Evolutionary conservation across 2,888 invertebrate genomes (phyloP), one percentile per base, ranked within the genome.

Genomic region (Drosophila buzzatii): DNA sequence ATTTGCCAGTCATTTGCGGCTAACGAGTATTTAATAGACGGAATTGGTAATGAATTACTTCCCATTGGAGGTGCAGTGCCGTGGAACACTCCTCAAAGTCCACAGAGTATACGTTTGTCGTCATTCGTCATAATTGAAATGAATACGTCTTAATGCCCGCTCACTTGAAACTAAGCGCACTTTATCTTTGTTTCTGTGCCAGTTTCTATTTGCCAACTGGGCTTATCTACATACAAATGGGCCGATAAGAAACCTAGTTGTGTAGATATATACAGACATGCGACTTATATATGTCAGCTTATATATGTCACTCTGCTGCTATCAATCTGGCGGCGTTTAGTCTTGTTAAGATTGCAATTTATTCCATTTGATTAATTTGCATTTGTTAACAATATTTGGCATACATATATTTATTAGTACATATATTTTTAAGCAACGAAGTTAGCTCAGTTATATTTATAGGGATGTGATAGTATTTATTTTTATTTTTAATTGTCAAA

Each of bases 81-180:
- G 10, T 41, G 56, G 44, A 49, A 41, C 49, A 55, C 45, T 57
- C 39, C 59, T n/a, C 27, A 61, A 57, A 51, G 53, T 31, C 33
- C 23, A 41, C 44, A 52, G 41, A 20, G 49, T 39, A 49, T 62
- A 51, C n/a, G 51, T 66, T 63, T 70, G 31, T n/a, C 31, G 70
- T 73, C 74, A 85, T 86, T 78, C 66, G 55, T 86, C 85, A 78
- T 80, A 84, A 81, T 81, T 73, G 58, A 70, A 76, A 55, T 57
- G 65, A 73, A 67, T 63, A 63, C 73, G 71, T 64, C 57, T 63
- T 71, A 73, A 81, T 79, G 60, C 73, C 63, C 69, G 59, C 53
- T 56, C 62, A 61, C 77, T 81, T 53, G 23, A 73, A 72, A 67
- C 39, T 76, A 74, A 71, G 60, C 64, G 31, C 51, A 60, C 68